Evolutionary conservation across 2,888 invertebrate genomes (phyloP).

Genomic region (Callyntrura guangdongensis): DNA sequence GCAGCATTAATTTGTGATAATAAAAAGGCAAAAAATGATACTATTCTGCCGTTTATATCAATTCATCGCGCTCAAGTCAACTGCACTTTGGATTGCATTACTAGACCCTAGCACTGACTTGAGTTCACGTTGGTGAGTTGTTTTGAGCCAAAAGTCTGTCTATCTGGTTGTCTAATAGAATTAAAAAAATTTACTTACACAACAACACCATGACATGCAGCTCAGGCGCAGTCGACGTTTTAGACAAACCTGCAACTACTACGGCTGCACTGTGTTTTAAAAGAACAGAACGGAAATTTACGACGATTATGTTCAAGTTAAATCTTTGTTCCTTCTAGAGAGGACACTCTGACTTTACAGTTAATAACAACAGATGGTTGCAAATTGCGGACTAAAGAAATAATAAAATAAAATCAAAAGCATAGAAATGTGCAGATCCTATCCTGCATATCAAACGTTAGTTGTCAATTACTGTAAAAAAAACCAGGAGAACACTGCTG

Average conservation of each 20-base stretch:
- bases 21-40: not conserved
- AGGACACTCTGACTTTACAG: constrained; percentile 25
- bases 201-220: constrained; percentile 14
- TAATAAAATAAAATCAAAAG: constrained; percentile 8
- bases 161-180: not conserved
- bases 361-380: constrained; percentile 56
- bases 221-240: not conserved
- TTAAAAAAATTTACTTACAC: not conserved
- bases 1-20: constrained; percentile 31
- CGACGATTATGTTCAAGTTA: constrained; percentile 10
- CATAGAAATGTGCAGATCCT: constrained; percentile 7
- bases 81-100: constrained; percentile 18
- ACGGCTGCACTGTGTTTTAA: not conserved
- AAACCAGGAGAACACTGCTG: not conserved
- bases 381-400: constrained; percentile 25
- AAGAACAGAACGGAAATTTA: not conserved
- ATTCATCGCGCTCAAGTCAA: not conserved
- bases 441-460: too few relatives aligned
- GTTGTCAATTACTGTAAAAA: too few relatives aligned
- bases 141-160: constrained; percentile 32
- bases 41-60: too few relatives aligned
- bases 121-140: not conserved
- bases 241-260: not conserved
- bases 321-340: constrained; percentile 15
- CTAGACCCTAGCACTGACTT: not conserved